phyloP scores from a whole-genome alignment of 2,888 invertebrate species.

The Ophion obscuratus region DNA sequence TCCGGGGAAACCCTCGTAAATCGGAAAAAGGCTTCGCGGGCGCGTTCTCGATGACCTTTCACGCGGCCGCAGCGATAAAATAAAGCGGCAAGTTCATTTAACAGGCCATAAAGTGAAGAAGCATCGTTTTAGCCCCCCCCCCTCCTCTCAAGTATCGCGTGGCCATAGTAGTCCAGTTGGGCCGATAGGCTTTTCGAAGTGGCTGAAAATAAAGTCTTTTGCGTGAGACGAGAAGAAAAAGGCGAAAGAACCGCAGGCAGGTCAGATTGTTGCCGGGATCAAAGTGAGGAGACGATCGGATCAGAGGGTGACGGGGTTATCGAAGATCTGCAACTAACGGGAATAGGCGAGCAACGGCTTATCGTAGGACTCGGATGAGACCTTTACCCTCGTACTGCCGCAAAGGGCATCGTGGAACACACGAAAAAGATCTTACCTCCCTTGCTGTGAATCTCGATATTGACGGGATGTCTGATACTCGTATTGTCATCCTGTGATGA shows the following conservation, averaged over 20 bases:
- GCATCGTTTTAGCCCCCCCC: conserved; percentile 44
- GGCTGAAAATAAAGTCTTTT: conserved; percentile 46
- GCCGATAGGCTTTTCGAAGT: conserved; percentile 55
- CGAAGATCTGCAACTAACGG: conserved; percentile 62
- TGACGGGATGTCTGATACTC: conserved; percentile 50
- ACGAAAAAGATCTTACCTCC: conserved; percentile 22
- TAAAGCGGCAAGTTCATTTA: conserved; percentile 82
- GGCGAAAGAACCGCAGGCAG: conserved; percentile 22
- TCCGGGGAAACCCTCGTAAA: conserved; percentile 77
- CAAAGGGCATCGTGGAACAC: conserved; percentile 18
- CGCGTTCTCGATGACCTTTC: conserved; percentile 76
- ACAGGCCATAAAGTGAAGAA: conserved; percentile 80
- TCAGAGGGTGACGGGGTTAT: conserved; percentile 67
- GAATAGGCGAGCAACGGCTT: conserved; percentile 55
- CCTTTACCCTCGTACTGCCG: conserved; percentile 4
- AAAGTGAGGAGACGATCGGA: conserved; percentile 48
- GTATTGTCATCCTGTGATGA: conserved; percentile 31
- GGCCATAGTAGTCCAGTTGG: conserved; percentile 47
- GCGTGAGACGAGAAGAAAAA: conserved; percentile 29
- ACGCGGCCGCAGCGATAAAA: conserved; percentile 78
- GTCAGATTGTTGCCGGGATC: conserved; percentile 34
- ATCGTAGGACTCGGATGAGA: conserved; percentile 50
- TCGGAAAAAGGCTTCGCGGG: conserved; percentile 69
- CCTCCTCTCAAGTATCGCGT: conserved; percentile 45
- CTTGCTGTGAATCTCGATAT: conserved; percentile 49